Evolutionary conservation across 2,888 invertebrate species (phyloP), one percentile per base, ranked within the genome.

Genomic region (Agapostemon virescens): DNA sequence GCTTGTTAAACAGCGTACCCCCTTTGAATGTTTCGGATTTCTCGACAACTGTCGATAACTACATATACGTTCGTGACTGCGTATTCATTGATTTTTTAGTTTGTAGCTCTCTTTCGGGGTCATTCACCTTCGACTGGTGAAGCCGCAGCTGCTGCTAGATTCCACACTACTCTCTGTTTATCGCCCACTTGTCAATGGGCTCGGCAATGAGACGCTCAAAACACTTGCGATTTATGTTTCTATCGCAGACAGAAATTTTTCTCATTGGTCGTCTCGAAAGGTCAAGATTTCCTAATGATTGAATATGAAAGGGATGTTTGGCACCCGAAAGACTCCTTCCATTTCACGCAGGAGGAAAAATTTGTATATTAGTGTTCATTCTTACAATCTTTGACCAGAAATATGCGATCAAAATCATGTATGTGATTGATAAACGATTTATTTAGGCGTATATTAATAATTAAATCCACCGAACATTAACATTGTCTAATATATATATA

Each of bases 111-210:
- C 78, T 81, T 74, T 69, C 69, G 74, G 45, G 84, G 83, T 83
- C 84, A 63, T 83, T 81, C 81, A 81, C 84, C 84, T 83, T 83
- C 70, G 52, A 61, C 84, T 79, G 70, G 74, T 61, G 52, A 74
- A 69, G 81, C 63, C 55, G 79, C 81, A 76, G 78, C 82, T 64
- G 83, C 79, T 66, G 74, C 72, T 84, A 75, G 77, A 84, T 81
- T 81, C 63, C 76, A 20, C 77, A 52, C 52, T 70, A 69, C 67
- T 71, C 81, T 80, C 74, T 68, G 77, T 84, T 84, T 84, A 84
- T 84, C 84, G 74, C 71, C 79, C 81, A 82, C 82, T 84, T 82
- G 84, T 84, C 84, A 84, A 84, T 84, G 84, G 79, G 75, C 79
- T 70, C 72, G 71, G 69, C 79, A 82, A 84, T 77, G 72, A 77